Base-by-base conservation (phyloP, 2,797 vertebrate species). In the Anolis apletophallus region DNA sequence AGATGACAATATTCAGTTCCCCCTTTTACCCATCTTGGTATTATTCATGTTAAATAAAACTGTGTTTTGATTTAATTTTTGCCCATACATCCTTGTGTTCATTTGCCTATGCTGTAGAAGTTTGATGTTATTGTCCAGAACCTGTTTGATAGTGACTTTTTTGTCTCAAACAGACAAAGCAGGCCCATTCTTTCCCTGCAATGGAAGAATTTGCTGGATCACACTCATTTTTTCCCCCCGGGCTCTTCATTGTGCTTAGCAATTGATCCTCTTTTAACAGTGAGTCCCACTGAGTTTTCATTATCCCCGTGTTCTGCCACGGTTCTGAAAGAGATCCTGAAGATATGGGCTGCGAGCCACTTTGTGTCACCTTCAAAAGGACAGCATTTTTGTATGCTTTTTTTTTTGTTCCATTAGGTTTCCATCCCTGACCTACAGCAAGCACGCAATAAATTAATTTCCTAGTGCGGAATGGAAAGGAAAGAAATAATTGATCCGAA, bases 281-380 rank as follows among this genome's bases (percentile, higher is more conserved):
- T 13, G 3, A 23, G 17, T 72, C 78, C 78, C 54, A 72, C 71
- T 55, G 73, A 78, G 55, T 78, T 82, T 69, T 81, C 54, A 69
- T 81, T 85, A 64, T 78, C 73, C 26, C 46, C 16, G 19, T 72
- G 50, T 40, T 19, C 69, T 75, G 21, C 54, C 67, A 81, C n/a
- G 5, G n/a, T 78, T 88, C 23, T 72, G 67, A 72, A 73, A 83
- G 36, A 78, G 68, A 10, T 83, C 26, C 46, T 14, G 67, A 77
- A 73, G 57, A 61, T 59, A 54, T 78, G 74, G 74, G 67, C 68
- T 32, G 52, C 12, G 34, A 36, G 17, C n/a, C 12, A n/a, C 29
- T 61, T 78, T 72, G 61, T 87, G n/a, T 83, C 74, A 72, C 40
- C 74, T 83, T 83, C 74, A 87, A 83, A 78, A 5, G 36, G 83